A percentile compares a stretch with the other conserved stretches of the same genome.
Conservation (phyloP, 1,140 invertebrate species). For the Ceratina japonica region DNA sequence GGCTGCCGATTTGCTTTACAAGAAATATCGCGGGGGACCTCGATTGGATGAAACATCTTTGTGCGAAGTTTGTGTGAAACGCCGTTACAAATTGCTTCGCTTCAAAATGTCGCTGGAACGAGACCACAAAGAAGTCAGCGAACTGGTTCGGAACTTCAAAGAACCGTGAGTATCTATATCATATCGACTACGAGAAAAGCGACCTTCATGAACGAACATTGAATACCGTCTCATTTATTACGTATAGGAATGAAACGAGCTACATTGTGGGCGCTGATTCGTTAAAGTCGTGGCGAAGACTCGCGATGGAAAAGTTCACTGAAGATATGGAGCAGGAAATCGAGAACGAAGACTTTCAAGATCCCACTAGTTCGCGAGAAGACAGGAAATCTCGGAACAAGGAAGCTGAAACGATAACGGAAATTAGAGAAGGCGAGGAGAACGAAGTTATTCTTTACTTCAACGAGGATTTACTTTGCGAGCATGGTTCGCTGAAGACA, state of each 20-base stretch:
- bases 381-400: slow-evolving; percentile 42
- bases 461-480: slow-evolving; percentile 82
- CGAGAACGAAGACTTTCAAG: slow-evolving; percentile 57
- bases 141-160: slow-evolving; percentile 70
- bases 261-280: slow-evolving; percentile 76
- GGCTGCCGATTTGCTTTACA: slow-evolving; percentile 77
- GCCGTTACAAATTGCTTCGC: slow-evolving; percentile 75
- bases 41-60: slow-evolving; percentile 76
- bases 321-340: slow-evolving; percentile 67
- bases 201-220: background rate
- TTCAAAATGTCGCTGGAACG: slow-evolving; percentile 74
- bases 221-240: slow-evolving; percentile 6
- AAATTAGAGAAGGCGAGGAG: slow-evolving; percentile 71
- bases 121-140: slow-evolving; percentile 73
- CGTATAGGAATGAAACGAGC: slow-evolving; percentile 62
- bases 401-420: slow-evolving; percentile 56
- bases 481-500: slow-evolving; percentile 77
- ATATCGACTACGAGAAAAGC: background rate
- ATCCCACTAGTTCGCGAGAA: slow-evolving; percentile 24
- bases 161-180: slow-evolving; percentile 69
- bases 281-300: slow-evolving; percentile 71
- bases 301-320: slow-evolving; percentile 71
- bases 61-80: slow-evolving; percentile 79
- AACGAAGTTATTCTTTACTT: slow-evolving; percentile 76
- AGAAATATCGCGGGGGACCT: slow-evolving; percentile 77